Evolutionary conservation across 1,140 invertebrate genomes (phyloP).

Genomic region (Amphibalanus amphitrite): DNA sequence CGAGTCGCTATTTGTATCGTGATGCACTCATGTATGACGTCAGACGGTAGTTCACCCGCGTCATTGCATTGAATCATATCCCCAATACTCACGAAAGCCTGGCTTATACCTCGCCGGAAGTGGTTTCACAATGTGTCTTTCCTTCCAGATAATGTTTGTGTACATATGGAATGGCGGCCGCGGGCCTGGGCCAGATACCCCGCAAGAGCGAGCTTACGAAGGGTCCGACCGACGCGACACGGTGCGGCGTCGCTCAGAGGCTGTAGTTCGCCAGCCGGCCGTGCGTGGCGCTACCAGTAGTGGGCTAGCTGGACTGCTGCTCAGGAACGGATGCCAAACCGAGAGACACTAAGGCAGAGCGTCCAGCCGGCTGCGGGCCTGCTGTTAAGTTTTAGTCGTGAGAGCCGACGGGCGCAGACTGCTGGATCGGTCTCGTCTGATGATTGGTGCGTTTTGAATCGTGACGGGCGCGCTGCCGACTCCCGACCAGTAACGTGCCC

Average conservation of each 20-base stretch:
- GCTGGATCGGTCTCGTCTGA: too few species aligned
- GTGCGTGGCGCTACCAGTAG: not conserved
- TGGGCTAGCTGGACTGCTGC: not conserved
- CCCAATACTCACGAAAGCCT: too few species aligned
- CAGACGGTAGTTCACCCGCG: too few species aligned
- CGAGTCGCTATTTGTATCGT: too few species aligned
- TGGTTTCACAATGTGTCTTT: too few species aligned
- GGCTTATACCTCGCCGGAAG: too few species aligned
- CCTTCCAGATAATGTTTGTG: not conserved
- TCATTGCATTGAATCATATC: too few species aligned
- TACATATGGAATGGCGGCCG: not conserved
- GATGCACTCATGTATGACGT: too few species aligned
- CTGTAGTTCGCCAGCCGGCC: not conserved
- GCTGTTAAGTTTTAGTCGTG: not conserved
- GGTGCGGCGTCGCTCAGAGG: not conserved
- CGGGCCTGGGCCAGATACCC: not conserved
- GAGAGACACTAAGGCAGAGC: not conserved
- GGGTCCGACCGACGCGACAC: too few species aligned
- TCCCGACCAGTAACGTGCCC: too few species aligned
- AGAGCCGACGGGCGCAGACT: not conserved
- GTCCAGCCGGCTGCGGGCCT: not conserved
- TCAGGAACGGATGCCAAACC: not conserved
- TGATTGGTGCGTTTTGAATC: not conserved
- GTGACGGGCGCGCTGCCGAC: too few species aligned
- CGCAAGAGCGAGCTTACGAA: not conserved